Base-by-base conservation (phyloP, 2,113 vertebrate species). In the Rafetus swinhoei region DNA sequence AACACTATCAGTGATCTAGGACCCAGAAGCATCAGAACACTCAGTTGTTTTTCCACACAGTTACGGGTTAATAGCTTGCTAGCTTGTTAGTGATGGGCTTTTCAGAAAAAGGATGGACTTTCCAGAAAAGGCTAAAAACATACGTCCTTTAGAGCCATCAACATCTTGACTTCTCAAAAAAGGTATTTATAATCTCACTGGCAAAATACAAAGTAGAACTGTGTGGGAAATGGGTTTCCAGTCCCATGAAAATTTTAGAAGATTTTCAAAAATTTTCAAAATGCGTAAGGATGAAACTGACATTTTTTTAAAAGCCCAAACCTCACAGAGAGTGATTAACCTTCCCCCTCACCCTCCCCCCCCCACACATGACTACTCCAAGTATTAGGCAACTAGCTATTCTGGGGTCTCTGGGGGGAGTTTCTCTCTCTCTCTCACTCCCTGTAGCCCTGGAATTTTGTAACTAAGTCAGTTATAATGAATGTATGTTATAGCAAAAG, bases 341-440 rank as follows among this genome's bases (percentile, higher is more conserved):
- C 4, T 24, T 12, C 9, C 59, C 5, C 2, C 4, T 1, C 10
- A 2, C 2, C 4, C 2, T 4, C 4, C 10, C 24, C 9, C 57
- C 11, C 22, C 25, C 22, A 12, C 55, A 55, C 16, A 55, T 19
- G 15, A 55, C 9, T 13, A 24, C 59, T 25, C 59, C 27, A 60
- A 60, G 10, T 25, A 60, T 10, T 60, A 60, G 25, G 25, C 59
- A 59, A 60, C 25, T 60, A 25, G 11, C 11, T 60, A 60, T 60
- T 60, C 10, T 60, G 59, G 25, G 11, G 11, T 60, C 10, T 24
- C 24, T 59, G 57, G 57, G 10, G 9, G 24, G 9, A 45, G 1
- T 59, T 9, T 24, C 24, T 59, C 18, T 22, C 59, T 60, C 9
- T 57, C 25, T 45, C 53, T 54, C 53, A 59, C 45, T 45, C 45